Evolutionary conservation across 2,113 vertebrate genomes (phyloP).

Genomic region (Nerophis lumbriciformis): DNA sequence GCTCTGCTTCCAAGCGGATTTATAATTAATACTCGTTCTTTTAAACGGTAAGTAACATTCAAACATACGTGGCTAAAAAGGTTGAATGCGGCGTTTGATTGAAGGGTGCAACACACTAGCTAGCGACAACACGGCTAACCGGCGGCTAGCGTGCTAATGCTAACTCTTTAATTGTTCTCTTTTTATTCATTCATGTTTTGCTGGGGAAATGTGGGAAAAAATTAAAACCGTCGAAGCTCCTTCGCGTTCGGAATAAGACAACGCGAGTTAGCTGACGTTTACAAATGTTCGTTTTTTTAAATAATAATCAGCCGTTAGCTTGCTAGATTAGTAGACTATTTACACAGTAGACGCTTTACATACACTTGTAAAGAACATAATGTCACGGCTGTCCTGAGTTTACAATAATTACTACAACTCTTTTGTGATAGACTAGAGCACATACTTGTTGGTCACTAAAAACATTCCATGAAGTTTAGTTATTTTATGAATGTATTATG

Average conservation of each 20-base stretch:
- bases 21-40: slow-evolving; percentile 33
- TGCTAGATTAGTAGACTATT: slow-evolving; percentile 1
- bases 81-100: neutral
- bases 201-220: rapidly evolving
- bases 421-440: too few relatives aligned
- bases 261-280: neutral
- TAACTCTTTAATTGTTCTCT: neutral
- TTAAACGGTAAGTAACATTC: slow-evolving; percentile 56
- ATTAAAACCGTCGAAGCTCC: neutral
- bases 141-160: neutral
- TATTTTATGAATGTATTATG: too few relatives aligned
- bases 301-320: too few relatives aligned
- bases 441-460: too few relatives aligned
- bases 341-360: too few relatives aligned
- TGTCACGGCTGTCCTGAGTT: too few relatives aligned
- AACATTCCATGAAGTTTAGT: too few relatives aligned
- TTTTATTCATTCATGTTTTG: rapidly evolving
- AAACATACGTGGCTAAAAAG: too few relatives aligned
- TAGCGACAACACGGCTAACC: slow-evolving; percentile 42
- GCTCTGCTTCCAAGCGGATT: slow-evolving; percentile 6
- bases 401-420: too few relatives aligned
- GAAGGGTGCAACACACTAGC: slow-evolving; percentile 23
- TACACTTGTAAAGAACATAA: too few relatives aligned
- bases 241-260: neutral
- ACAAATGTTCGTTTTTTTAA: slow-evolving; percentile 18